Evolutionary conservation across 1,140 invertebrate genomes (phyloP).

Genomic region (Drosophila watanabei): DNA sequence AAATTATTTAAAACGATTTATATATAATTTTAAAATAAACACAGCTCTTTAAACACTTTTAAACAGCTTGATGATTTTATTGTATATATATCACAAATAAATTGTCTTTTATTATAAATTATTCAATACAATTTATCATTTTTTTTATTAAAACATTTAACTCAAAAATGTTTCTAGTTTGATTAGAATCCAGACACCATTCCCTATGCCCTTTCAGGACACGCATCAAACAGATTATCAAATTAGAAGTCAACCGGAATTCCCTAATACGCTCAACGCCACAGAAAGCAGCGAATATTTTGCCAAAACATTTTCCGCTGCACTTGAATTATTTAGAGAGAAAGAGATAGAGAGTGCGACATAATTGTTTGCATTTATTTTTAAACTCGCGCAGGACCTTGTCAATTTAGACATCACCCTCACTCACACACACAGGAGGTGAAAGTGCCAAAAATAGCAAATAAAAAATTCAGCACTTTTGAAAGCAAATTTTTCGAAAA

Average conservation of each 20-base stretch:
- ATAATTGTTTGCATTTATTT: constrained; percentile 75
- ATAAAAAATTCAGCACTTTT: constrained; percentile 5
- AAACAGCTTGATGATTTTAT: too few species aligned
- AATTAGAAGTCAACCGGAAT: constrained; percentile 9
- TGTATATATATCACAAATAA: too few species aligned
- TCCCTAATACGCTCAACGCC: constrained; percentile 1
- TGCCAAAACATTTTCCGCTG: constrained; percentile 24
- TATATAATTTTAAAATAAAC: not conserved
- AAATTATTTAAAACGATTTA: not conserved
- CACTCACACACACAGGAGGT: constrained; percentile 10
- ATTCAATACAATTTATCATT: too few species aligned
- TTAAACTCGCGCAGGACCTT: constrained; percentile 61
- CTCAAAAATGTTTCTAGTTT: not conserved
- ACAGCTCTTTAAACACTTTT: not conserved
- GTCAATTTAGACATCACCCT: constrained; percentile 46
- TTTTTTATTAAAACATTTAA: too few species aligned
- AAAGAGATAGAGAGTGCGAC: constrained; percentile 20
- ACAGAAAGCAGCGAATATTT: constrained; percentile 7
- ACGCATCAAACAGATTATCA: constrained; percentile 14
- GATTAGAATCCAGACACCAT: not conserved
- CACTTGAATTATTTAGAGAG: constrained; percentile 29
- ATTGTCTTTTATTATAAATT: too few species aligned
- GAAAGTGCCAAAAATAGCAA: constrained; percentile 50
- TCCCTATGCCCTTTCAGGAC: not conserved
- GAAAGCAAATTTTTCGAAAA: constrained; percentile 16